A percentile compares a stretch with the other conserved stretches of the same genome.
Evolutionary conservation across 2,797 vertebrate species (phyloP).

Genomic region (Chromobotia macracanthus): DNA sequence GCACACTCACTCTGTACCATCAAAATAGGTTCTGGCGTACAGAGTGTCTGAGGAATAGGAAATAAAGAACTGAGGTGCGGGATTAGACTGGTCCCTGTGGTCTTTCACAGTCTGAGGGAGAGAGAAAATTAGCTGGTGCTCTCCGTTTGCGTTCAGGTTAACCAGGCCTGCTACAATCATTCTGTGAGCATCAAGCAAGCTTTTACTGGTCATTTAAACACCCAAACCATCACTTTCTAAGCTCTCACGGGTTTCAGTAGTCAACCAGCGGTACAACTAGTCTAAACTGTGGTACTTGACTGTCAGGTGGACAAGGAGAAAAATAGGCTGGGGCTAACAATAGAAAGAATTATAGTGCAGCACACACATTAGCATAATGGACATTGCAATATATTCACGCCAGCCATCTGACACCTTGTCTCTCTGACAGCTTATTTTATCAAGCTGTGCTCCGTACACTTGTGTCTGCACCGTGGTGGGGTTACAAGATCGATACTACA

Average conservation of each 20-base stretch:
- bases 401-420: conserved; percentile 31
- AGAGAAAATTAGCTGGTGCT: conserved; percentile 12
- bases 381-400: conserved; percentile 8
- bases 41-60: conserved; percentile 26
- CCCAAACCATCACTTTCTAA: not conserved
- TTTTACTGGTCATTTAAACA: not conserved
- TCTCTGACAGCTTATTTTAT: conserved; percentile 34
- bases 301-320: conserved; percentile 19
- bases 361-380: conserved; percentile 2
- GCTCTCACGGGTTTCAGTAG: not conserved
- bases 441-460: conserved; percentile 27
- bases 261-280: not conserved
- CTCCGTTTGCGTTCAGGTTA: not conserved
- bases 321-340: conserved; percentile 4
- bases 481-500: conserved; percentile 16
- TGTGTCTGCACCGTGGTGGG: conserved; percentile 16
- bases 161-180: not conserved
- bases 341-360: conserved; percentile 17
- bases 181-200: not conserved
- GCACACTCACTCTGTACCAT: not conserved
- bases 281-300: conserved; percentile 17
- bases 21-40: conserved; percentile 17
- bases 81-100: conserved; percentile 35
- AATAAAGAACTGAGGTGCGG: conserved; percentile 35
- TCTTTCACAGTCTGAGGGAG: conserved; percentile 37